phyloP scores from a whole-genome alignment of 2,888 invertebrate species.

The Cataglyphis rosenhaueri region DNA sequence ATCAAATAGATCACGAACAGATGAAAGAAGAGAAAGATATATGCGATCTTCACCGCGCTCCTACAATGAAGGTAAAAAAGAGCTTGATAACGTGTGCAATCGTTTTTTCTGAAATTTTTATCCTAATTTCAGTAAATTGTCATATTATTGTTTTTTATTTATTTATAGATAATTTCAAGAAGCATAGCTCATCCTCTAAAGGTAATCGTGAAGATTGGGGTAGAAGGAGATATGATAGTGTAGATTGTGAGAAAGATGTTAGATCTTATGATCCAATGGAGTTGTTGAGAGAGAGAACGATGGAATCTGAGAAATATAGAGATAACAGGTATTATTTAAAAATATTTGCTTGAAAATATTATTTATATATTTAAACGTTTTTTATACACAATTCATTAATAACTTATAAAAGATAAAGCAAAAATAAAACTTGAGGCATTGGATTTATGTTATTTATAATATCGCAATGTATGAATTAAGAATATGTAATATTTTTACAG shows the following conservation, averaged over 20 bases:
- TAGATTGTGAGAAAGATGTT: slow-evolving; percentile 72
- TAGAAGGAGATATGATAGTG: slow-evolving; percentile 72
- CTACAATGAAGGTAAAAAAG: slow-evolving; percentile 61
- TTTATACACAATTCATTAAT: neutral
- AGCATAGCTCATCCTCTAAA: slow-evolving; percentile 66
- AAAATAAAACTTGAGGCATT: neutral
- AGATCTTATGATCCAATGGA: slow-evolving; percentile 81
- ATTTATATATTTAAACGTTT: slow-evolving; percentile 1
- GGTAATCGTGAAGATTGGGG: slow-evolving; percentile 74
- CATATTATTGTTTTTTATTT: slow-evolving; percentile 17
- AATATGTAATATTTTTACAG: slow-evolving; percentile 57
- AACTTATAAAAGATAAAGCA: neutral
- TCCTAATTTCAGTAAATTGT: neutral
- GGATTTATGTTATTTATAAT: neutral
- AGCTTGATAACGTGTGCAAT: neutral
- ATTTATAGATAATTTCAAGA: slow-evolving; percentile 70
- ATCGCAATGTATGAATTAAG: neutral
- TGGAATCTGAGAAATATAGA: slow-evolving; percentile 71
- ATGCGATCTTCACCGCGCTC: slow-evolving; percentile 77
- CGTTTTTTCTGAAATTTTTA: neutral
- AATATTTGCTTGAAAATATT: neutral
- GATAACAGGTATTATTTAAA: slow-evolving; percentile 65
- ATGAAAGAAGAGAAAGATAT: slow-evolving; percentile 78
- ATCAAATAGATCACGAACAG: slow-evolving; percentile 62
- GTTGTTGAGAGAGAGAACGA: slow-evolving; percentile 79